Percentiles rank a stretch among this genome's conserved stretches.
Conservation (phyloP, 2,113 vertebrate genomes). For the Dendropsophus ebraccatus region DNA sequence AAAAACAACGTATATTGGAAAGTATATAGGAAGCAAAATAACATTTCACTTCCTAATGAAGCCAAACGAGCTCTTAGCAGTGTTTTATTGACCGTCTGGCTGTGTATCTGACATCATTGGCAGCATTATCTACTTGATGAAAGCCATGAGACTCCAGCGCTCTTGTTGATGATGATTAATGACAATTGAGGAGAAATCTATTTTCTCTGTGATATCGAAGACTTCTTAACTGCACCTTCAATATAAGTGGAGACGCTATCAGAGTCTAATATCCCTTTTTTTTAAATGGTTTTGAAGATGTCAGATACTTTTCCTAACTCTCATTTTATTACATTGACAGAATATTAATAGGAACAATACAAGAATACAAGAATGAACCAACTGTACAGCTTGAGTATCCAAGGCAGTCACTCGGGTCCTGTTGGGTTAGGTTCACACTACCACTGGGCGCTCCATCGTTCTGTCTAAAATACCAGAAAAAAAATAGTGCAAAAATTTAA, state of each 20-base stretch:
- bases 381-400: neutral
- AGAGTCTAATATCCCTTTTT: neutral
- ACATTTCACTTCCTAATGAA: conserved; percentile 1
- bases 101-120: neutral
- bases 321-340: neutral
- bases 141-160: neutral
- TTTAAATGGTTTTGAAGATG: neutral
- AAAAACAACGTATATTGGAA: neutral
- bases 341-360: neutral
- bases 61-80: neutral
- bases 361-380: neutral
- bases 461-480: no score
- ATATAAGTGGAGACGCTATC: neutral
- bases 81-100: neutral
- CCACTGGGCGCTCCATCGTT: no score
- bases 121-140: neutral
- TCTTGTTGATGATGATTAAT: neutral
- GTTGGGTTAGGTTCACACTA: neutral
- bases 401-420: neutral
- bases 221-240: neutral
- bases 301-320: neutral
- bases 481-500: no score
- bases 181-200: neutral
- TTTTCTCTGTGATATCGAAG: neutral
- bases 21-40: neutral